Evolutionary conservation across 2,113 vertebrate genomes (phyloP), one percentile per base, ranked within the genome.

Genomic region (Melanerpes aurifrons): DNA sequence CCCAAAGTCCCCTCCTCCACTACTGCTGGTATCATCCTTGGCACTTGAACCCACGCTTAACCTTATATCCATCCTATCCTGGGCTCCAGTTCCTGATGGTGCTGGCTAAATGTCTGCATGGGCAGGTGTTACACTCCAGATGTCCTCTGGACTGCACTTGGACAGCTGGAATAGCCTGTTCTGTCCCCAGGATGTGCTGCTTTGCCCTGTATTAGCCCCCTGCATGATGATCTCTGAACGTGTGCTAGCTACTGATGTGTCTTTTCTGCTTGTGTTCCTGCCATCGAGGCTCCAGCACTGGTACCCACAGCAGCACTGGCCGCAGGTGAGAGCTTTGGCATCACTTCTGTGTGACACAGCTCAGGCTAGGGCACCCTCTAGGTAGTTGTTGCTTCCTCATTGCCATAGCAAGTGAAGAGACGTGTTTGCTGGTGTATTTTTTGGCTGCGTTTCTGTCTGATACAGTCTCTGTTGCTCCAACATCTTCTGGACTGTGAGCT

Each of bases 181-280:
- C 64, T 26, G 17, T 26, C 43, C 67, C 72, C 32, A 37, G 50
- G 62, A 14, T 53, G 43, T 29, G 61, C 72, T 68, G 32, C 37
- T 71, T 47, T 50, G 47, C 64, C 76, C 67, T 1, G 10, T 25
- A 57, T 48, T 40, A 20, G 25, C 20, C 21, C 26, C 20, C 22
- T 5, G 0, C 14, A 8, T 13, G 72, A 64, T 48, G 69, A 54
- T 50, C 29, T 22, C n/a, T 54, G 37, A 78, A 59, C 26, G 22
- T 21, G 35, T 74, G 43, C 73, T 9, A 75, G 56, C 68, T 84
- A 48, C 83, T 96, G 37, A 93, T 17, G 5, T 84, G 73, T 96
- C 87, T 96, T 93, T 93, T 94, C 86, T 96, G 92, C 95, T 96
- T 96, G 90, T 90, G 26, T 95, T 90, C 92, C 92, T 97, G 95